Percentiles rank a stretch among this genome's conserved stretches.
phyloP scores from a whole-genome alignment of 2,888 invertebrate genomes.

The Dexiosoma caninum region DNA sequence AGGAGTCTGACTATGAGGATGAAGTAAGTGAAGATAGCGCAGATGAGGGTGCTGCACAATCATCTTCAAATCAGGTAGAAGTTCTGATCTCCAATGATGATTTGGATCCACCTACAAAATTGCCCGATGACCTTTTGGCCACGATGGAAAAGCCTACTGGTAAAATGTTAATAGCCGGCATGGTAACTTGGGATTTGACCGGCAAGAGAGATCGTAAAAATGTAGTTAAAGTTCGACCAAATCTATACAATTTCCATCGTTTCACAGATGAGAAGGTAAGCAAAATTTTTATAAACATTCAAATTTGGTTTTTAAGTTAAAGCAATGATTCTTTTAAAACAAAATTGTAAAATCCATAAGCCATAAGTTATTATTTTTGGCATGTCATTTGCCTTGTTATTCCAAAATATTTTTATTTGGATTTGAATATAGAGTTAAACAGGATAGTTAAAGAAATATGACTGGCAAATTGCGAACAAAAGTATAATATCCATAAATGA shows the following conservation, averaged over 20 bases:
- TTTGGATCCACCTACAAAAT: slow-evolving; percentile 81
- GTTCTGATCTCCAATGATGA: slow-evolving; percentile 79
- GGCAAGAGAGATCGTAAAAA: slow-evolving; percentile 89
- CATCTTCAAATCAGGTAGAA: slow-evolving; percentile 72
- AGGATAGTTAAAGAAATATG: no score
- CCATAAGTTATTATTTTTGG: no score
- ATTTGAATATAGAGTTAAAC: no score
- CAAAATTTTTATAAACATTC: background rate
- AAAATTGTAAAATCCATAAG: no score
- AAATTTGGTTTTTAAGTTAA: no score
- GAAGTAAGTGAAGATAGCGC: slow-evolving; percentile 76
- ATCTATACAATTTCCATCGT: slow-evolving; percentile 89
- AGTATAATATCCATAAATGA: no score
- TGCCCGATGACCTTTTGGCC: slow-evolving; percentile 83
- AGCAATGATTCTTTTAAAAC: no score
- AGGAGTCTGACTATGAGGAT: slow-evolving; percentile 77
- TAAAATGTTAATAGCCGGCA: slow-evolving; percentile 88
- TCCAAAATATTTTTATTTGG: no score
- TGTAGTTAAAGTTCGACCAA: slow-evolving; percentile 81
- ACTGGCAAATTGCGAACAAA: no score
- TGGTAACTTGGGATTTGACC: slow-evolving; percentile 93
- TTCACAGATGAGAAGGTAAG: slow-evolving; percentile 83
- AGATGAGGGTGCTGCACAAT: slow-evolving; percentile 68
- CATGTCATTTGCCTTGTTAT: no score
- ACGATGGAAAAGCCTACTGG: slow-evolving; percentile 85